Base-by-base conservation (phyloP, 2,888 invertebrate species). In the Pocota personata region DNA sequence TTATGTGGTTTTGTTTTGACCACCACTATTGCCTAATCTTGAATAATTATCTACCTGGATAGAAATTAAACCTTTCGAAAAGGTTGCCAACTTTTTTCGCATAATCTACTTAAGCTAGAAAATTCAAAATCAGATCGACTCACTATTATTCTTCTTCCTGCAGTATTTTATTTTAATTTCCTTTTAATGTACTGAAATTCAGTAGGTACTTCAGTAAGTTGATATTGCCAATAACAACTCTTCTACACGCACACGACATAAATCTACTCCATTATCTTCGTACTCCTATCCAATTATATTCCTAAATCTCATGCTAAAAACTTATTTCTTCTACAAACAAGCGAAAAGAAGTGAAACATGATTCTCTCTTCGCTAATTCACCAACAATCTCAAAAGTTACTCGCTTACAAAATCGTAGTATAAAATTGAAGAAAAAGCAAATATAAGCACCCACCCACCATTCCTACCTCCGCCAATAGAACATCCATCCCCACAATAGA, bases 311-410 rank as follows among this genome's bases (percentile, higher is more conserved):
- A 73, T 37, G 58, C 66, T 83, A 19, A 46, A 73, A 83, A 72
- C 60, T 83, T 43, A 62, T 35, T 14, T 10, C 40, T 50, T 55
- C 35, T 14, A 32, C 1, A 14, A 60, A 67, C 30, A 48, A 48
- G 24, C 30, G 16, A 55, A 32, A 30, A 27, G 48, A 12, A 72
- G 14, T 27, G 64, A 60, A 83, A 79, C 72, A 79, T 79, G 79
- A 62, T 83, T 69, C 67, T 79, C 73, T 67, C 55, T 21, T 79
- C 62, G 62, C 83, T 83, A 73, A 83, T 83, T 83, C 73, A 57
- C 27, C 62, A 69, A 79, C 67, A 83, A 75, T 83, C 55, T 79
- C 37, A 73, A 82, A 83, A 79, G 67, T 83, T 40, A 67, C 48
- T 50, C 5, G 2, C 21, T 30, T 30, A 43, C 67, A 71, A 35